A percentile compares a stretch with the other conserved stretches of the same genome.
phyloP scores from a whole-genome alignment of 2,888 invertebrate genomes.

The Chrysodeixis includens region DNA sequence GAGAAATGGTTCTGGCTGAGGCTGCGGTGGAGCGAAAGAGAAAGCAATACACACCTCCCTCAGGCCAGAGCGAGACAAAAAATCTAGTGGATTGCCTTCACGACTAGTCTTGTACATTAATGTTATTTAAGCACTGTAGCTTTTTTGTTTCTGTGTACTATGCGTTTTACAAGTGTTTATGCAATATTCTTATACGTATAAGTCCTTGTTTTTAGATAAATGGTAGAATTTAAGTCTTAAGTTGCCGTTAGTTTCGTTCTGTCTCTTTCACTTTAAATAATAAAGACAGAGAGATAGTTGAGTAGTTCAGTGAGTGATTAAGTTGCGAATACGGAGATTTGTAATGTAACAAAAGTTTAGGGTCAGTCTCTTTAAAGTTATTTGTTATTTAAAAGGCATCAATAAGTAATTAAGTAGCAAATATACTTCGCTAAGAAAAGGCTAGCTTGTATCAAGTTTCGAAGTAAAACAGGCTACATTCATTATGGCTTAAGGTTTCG shows the following conservation, averaged over 20 bases:
- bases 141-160: slow-evolving; percentile 61
- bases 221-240: too few species aligned
- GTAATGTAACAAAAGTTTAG: too few species aligned
- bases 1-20: slow-evolving; percentile 76
- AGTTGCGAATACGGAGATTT: too few species aligned
- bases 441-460: not conserved
- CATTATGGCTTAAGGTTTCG: not conserved
- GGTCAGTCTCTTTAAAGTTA: too few species aligned
- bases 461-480: not conserved
- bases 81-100: slow-evolving; percentile 80
- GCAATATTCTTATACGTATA: slow-evolving; percentile 50
- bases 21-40: slow-evolving; percentile 68
- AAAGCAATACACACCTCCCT: slow-evolving; percentile 43
- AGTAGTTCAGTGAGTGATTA: too few species aligned
- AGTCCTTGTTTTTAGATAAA: too few species aligned
- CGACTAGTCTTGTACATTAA: slow-evolving; percentile 67
- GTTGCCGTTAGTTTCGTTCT: too few species aligned
- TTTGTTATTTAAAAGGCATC: too few species aligned
- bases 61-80: slow-evolving; percentile 61
- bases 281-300: too few species aligned
- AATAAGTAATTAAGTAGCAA: not conserved
- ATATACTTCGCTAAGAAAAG: not conserved
- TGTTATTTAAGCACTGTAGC: slow-evolving; percentile 69
- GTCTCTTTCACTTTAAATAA: too few species aligned
- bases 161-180: slow-evolving; percentile 56